Percentiles rank a stretch among this genome's conserved stretches.
These are phyloP conservation scores for Ridgeia piscesae DNA, from an alignment of 1,140 invertebrate species.

Conservation along the genomic window DNA sequence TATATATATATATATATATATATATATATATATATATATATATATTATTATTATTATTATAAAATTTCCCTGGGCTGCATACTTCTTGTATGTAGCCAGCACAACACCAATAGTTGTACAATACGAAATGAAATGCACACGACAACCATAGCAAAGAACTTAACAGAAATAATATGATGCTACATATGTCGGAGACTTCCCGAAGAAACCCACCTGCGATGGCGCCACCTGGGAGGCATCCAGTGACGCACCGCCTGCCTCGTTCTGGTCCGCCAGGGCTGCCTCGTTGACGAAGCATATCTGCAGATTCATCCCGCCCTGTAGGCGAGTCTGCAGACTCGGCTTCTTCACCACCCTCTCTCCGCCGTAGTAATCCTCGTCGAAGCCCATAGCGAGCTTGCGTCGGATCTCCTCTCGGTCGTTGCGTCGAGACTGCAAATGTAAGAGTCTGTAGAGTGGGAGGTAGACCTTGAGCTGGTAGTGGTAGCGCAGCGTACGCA, in stretches of 20 bases:
- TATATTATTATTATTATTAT: no score
- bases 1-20: no score
- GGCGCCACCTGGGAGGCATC: not conserved
- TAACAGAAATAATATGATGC: no score
- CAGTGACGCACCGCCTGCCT: not conserved
- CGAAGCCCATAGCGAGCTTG: conserved; percentile 83
- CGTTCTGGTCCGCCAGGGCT: conserved; percentile 17
- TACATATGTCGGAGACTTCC: no score
- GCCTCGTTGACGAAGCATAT: conserved; percentile 95
- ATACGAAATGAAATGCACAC: no score
- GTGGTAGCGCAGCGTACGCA: conserved; percentile 19
- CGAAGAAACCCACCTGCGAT: not conserved
- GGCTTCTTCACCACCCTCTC: conserved; percentile 74
- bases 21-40: no score
- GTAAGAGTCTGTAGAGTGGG: conserved; percentile 7
- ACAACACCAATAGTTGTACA: no score
- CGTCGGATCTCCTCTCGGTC: conserved; percentile 89
- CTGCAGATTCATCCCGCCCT: conserved; percentile 79
- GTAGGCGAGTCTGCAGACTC: conserved; percentile 76
- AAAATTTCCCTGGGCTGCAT: no score
- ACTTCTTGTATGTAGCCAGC: no score
- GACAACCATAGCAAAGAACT: no score
- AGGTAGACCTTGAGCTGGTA: conserved; percentile 22
- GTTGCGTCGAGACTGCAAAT: conserved; percentile 62
- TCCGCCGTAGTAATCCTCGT: conserved; percentile 71